A percentile compares a stretch with the other conserved stretches of the same genome.
phyloP scores from a whole-genome alignment of 2,888 invertebrate genomes.

The Nomada goodeniana region DNA sequence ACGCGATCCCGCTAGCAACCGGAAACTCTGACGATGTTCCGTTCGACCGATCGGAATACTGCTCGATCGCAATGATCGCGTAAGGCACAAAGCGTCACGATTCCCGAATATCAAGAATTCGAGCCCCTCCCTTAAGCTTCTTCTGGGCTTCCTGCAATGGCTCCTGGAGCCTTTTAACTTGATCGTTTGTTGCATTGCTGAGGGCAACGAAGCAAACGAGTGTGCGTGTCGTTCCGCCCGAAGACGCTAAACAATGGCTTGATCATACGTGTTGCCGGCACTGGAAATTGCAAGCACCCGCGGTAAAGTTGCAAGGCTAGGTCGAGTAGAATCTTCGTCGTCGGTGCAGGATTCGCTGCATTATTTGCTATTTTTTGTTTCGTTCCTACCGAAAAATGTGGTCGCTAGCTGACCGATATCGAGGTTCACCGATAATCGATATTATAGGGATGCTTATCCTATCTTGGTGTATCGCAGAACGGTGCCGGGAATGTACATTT shows the following conservation, averaged over 20 bases:
- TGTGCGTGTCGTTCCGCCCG: conserved; percentile 46
- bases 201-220: conserved; percentile 9
- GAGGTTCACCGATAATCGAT: no score
- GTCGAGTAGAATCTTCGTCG: neutral
- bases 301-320: no score
- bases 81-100: no score
- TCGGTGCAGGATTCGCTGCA: no score
- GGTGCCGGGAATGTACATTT: conserved; percentile 8
- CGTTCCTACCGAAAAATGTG: no score
- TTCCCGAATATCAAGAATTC: no score
- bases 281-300: conserved; percentile 21
- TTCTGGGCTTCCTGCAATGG: neutral
- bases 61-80: neutral
- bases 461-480: neutral
- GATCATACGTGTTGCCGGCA: conserved; percentile 35
- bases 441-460: neutral
- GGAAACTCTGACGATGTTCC: conserved; percentile 53
- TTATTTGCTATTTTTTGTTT: neutral
- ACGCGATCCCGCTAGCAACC: conserved; percentile 66
- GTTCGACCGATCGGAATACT: neutral
- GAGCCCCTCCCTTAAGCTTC: no score
- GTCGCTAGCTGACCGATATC: no score
- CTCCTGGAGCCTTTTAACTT: neutral
- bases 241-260: conserved; percentile 42
- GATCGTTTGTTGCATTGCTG: neutral